Evolutionary conservation across 2,888 invertebrate species (phyloP), one percentile per base, ranked within the genome.

Genomic region (Hybos culiciformis): DNA sequence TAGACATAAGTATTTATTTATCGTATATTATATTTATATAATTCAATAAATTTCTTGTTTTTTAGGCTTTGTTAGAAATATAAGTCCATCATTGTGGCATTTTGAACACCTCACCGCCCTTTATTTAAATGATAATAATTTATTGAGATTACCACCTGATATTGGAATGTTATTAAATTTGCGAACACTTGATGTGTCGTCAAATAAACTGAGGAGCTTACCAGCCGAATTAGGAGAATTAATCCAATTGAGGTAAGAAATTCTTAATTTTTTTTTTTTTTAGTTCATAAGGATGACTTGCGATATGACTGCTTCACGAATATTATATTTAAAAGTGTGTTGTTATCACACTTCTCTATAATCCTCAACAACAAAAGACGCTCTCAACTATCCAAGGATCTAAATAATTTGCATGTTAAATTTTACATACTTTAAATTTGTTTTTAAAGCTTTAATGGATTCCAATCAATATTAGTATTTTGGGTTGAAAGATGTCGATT

Each of bases 211-310:
- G 56, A 77, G 93, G 51, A 85, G 84, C 63, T 73, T 98, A 67
- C 97, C 98, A 50, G 82, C 90, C 42, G 96, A 98, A 71, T 74
- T 98, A 41, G 97, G 98, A 46, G 96, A 98, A 67, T 80, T 98
- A 62, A 86, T 92, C 68, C 82, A 88, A 64, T 78, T 98, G 61
- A 85, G 85, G 88, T 87, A 62, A 55, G 51, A 36, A 21, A 18
- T 20, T 12, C 3, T 4, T 20, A 39, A 41, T 14, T 14, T 21
- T 40, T 42, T 48, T 46, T 37, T 12, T 17, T 17, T 20, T 15
- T 21, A 18, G 3, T 37, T 5, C 17, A 39, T 33, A 44, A 37
- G 14, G 23, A 9, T n/a, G n/a, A n/a, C n/a, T n/a, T n/a, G n/a
- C n/a, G n/a, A n/a, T n/a, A n/a, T n/a, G n/a, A n/a, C n/a, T n/a